Evolutionary conservation across 2,888 invertebrate genomes (phyloP), one percentile per base, ranked within the genome.

Genomic region (Aelia acuminata): DNA sequence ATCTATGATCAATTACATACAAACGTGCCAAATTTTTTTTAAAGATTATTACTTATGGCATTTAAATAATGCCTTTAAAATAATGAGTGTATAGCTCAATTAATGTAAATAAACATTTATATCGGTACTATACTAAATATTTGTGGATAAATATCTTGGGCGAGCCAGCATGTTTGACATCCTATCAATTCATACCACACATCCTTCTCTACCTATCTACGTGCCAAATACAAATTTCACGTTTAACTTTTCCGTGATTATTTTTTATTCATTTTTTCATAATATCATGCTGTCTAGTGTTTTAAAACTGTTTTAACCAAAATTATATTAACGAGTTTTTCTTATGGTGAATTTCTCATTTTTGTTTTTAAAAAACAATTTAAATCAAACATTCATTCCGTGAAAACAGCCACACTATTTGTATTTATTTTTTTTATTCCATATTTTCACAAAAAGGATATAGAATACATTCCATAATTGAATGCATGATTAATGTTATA

Each of bases 101-200:
- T n/a, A n/a, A n/a, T n/a, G n/a, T n/a, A n/a, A n/a, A n/a, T n/a
- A n/a, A n/a, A n/a, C n/a, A n/a, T n/a, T n/a, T n/a, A n/a, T n/a
- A n/a, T n/a, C n/a, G n/a, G n/a, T n/a, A n/a, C n/a, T n/a, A n/a
- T n/a, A n/a, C n/a, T n/a, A n/a, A n/a, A n/a, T n/a, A n/a, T n/a
- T 43, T 43, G 4, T 43, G 10, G 43, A 43, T 43, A 10, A 53
- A 11, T 20, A 22, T 7, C 3, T 10, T 57, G 20, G 35, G 63
- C 31, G 26, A 70, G 63, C 63, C 63, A 70, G 63, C 31, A 3
- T 63, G 63, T 63, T 63, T 35, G 63, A 70, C 63, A 70, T 70
- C 31, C 63, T 70, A 11, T 35, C 63, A 15, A 15, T 1, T 70
- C 35, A 31, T 18, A 35, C 35, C 63, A 70, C 13, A 26, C 7